Evolutionary conservation across 2,888 invertebrate genomes (phyloP), one percentile per base, ranked within the genome.

Genomic region (Subacronicta megacephala): DNA sequence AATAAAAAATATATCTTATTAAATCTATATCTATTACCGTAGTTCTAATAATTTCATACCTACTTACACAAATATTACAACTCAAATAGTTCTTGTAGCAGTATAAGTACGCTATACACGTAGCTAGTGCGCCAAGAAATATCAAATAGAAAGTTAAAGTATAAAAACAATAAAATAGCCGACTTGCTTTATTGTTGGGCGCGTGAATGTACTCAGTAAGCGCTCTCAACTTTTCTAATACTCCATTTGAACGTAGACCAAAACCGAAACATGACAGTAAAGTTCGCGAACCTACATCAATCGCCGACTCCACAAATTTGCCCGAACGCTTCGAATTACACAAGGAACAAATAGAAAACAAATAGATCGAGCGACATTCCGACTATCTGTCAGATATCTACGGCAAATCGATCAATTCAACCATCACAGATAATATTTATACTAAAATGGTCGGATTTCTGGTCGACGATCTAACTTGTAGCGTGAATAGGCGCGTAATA

Each of bases 261-360:
- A 57, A 72, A 54, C 50, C 46, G 38, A 62, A 35, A 61, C 59
- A 53, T 62, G 44, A 61, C 56, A 53, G 38, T 43, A 61, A 66
- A 61, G 55, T 70, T 72, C 58, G 54, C 65, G 63, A 10, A 26
- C 3, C 3, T 72, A 78, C 63, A 78, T 81, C 76, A 75, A 65
- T 72, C 65, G 66, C 52, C 43, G 63, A 62, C 63, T 59, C 71
- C 65, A 64, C 72, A 73, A 68, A 73, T 75, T 74, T 70, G 47
- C 56, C 69, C 60, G 75, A 61, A 69, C 70, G 72, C 55, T 77
- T 77, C 72, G 54, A 72, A 79, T 83, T 81, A 77, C 80, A 78
- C 73, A 78, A 77, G 76, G 78, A 83, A 82, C 77, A 77, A 77
- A 61, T 56, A 62, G 58, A 73, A 77, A 77, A 61, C 60, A 62